Base-by-base conservation (phyloP, 1,140 invertebrate species). In the Zaprionus camerounensis region DNA sequence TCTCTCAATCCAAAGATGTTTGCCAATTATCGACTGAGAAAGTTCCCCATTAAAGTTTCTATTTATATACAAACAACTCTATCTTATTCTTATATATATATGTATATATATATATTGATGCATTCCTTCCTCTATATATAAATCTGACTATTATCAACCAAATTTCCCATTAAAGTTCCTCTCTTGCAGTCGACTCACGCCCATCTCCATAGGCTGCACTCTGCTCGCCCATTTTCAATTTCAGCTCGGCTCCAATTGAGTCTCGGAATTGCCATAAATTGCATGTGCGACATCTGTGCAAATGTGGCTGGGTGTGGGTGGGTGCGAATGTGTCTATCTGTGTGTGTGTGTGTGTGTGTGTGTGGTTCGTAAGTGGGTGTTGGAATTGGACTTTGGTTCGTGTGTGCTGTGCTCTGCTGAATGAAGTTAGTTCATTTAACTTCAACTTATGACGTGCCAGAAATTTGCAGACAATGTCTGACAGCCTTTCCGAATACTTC, bases 371-470 rank as follows among this genome's bases (percentile, higher is more conserved):
- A 15, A 15, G 44, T 46, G 57, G 36, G 56, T 61, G 71, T 56
- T 34, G 56, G 66, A 59, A 61, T 69, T 61, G 56, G 57, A 59
- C 51, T 56, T 66, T 12, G 24, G 44, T 24, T 49, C 51, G 41
- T 9, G 34, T 22, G 46, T 13, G n/a, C n/a, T n/a, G 41, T n/a
- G 38, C 31, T 15, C 17, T 75, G 67, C 55, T 51, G 67, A 88
- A 88, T 88, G 85, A 88, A 88, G 84, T 88, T 82, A 90, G 85
- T 90, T 88, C 81, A 88, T 90, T 90, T 88, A 88, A 88, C 71
- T 90, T 76, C 69, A 88, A 90, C 64, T 88, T 87, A 88, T 88
- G 84, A 88, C 77, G 78, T 78, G 78, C 62, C 85, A 81, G 85
- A 84, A 88, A 88, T 90, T 72, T 88, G 74, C 81, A 78, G 78